Evolutionary conservation across 2,888 invertebrate genomes (phyloP).

Genomic region (Apoderus coryli): DNA sequence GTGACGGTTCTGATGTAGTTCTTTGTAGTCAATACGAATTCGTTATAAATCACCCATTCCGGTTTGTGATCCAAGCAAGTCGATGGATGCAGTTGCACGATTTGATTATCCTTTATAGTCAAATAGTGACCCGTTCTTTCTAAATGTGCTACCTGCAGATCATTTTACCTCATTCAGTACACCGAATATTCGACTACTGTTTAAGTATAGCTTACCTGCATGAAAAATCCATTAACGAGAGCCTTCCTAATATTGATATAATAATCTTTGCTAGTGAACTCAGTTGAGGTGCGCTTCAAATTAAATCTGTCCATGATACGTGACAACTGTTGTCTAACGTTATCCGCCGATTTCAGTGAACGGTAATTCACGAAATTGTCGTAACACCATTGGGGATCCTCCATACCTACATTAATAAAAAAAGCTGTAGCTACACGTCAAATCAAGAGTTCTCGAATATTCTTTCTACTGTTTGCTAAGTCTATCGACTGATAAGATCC

Average conservation of each 20-base stretch:
- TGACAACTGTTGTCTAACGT: conserved; percentile 91
- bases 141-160: conserved; percentile 75
- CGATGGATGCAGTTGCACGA: conserved; percentile 96
- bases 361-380: conserved; percentile 99
- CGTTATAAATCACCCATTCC: conserved; percentile 99
- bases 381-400: conserved; percentile 99
- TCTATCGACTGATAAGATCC: no score
- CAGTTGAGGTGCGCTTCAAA: conserved; percentile 87
- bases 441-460: no score
- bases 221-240: conserved; percentile 96
- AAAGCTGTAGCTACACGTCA: no score
- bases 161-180: neutral
- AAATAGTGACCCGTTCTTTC: conserved; percentile 97
- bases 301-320: conserved; percentile 97
- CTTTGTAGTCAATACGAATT: conserved; percentile 98
- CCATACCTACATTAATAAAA: conserved; percentile 58
- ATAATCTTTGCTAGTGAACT: conserved; percentile 97
- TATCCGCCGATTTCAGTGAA: conserved; percentile 95
- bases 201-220: conserved; percentile 62
- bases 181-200: conserved; percentile 3
- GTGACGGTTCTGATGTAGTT: conserved; percentile 99
- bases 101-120: conserved; percentile 98
- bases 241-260: conserved; percentile 98
- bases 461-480: no score
- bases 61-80: conserved; percentile 99